phyloP scores from a whole-genome alignment of 2,113 vertebrate species.

The Setophaga petechia region DNA sequence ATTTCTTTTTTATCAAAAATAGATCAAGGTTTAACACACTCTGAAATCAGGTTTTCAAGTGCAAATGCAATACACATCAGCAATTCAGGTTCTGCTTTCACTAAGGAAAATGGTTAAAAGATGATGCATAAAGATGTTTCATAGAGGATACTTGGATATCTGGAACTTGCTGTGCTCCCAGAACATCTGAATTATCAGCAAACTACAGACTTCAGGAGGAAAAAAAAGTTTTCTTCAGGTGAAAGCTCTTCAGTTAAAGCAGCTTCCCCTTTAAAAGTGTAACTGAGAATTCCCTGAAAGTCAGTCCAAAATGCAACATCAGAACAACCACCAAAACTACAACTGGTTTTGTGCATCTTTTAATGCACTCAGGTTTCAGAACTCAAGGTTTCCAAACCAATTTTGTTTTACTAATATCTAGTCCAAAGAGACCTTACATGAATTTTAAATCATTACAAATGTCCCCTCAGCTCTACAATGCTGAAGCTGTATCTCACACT shows the following conservation, averaged over 20 bases:
- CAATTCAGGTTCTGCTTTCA: not conserved
- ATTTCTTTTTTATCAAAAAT: conserved; percentile 51
- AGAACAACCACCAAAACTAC: not conserved
- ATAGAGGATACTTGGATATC: not conserved
- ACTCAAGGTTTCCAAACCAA: not conserved
- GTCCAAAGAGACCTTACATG: not conserved
- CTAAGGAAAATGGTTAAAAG: conserved; percentile 6
- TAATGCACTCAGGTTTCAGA: not conserved
- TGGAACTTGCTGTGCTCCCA: not conserved
- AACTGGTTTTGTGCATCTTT: not conserved
- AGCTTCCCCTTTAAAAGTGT: not conserved
- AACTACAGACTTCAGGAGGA: not conserved
- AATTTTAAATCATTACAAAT: not conserved
- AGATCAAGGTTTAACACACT: conserved; percentile 45
- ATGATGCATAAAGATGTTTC: not conserved
- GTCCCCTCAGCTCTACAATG: not conserved
- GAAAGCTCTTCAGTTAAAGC: not conserved
- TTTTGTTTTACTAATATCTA: not conserved
- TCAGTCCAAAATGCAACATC: not conserved
- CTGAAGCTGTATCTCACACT: not conserved
- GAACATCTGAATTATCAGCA: conserved; percentile 12
- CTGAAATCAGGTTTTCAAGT: conserved; percentile 32
- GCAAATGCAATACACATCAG: conserved; percentile 44
- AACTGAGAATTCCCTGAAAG: not conserved
- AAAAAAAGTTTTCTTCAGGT: not conserved